These are phyloP conservation scores for Sturnira hondurensis DNA, from an alignment of 2,113 vertebrate genomes.

Conservation along the genomic window DNA sequence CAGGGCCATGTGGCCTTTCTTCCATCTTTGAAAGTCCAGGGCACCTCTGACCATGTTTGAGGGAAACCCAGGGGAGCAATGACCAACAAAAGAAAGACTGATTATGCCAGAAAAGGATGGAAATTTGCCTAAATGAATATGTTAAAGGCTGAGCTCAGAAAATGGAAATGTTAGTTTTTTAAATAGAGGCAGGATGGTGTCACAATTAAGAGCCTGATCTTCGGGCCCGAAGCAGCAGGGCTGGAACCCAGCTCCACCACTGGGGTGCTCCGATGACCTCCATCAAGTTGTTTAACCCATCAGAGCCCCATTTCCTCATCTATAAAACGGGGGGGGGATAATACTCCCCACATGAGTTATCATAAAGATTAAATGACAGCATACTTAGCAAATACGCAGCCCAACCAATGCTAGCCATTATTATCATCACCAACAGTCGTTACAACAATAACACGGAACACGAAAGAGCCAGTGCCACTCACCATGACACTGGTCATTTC, in stretches of 20 bases:
- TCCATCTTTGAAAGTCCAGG: conserved; percentile 43
- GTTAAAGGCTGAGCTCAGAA: conserved; percentile 64
- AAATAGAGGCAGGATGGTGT: conserved; percentile 46
- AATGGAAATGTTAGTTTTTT: conserved; percentile 61
- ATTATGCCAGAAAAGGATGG: conserved; percentile 46
- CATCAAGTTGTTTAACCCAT: conserved; percentile 22
- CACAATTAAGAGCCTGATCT: conserved; percentile 54
- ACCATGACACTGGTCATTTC: neutral
- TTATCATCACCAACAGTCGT: neutral
- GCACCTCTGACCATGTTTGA: conserved; percentile 69
- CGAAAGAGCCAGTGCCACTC: neutral
- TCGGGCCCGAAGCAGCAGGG: neutral
- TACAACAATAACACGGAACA: neutral
- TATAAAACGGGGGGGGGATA: neutral
- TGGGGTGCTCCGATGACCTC: neutral
- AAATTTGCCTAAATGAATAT: conserved; percentile 73
- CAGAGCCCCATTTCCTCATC: neutral
- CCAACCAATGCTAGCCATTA: neutral
- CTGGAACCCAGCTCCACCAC: neutral
- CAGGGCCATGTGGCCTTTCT: conserved; percentile 39
- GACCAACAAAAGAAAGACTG: conserved; percentile 67
- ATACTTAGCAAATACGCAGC: neutral
- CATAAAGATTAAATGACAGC: neutral
- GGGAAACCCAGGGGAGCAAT: conserved; percentile 69
- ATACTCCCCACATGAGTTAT: neutral